These are phyloP conservation scores for Grammomys dolichurus DNA, from an alignment of 2,113 vertebrate species.

Conservation along the genomic window DNA sequence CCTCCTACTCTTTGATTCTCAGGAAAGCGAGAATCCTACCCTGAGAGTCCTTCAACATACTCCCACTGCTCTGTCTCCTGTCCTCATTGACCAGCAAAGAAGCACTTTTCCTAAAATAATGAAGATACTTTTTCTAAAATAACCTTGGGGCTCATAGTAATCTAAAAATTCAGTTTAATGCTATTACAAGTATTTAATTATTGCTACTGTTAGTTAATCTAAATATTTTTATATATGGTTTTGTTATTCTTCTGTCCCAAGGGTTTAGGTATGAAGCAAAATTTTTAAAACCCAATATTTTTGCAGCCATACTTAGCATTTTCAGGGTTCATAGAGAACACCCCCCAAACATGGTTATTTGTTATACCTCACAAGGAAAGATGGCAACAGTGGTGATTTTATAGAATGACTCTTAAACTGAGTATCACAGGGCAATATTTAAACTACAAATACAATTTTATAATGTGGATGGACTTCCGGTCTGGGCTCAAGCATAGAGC, in stretches of 20 bases:
- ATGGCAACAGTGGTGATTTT: conserved; percentile 9
- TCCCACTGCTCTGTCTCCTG: not conserved
- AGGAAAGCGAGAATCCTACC: not conserved
- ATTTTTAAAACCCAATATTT: conserved; percentile 43
- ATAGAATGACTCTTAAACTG: not conserved
- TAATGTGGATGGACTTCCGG: too few relatives aligned
- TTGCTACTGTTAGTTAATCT: conserved; percentile 49
- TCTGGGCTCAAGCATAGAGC: too few relatives aligned
- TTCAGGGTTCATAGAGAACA: conserved; percentile 32
- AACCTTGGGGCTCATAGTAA: not conserved
- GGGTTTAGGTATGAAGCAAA: conserved; percentile 49
- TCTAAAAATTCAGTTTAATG: conserved; percentile 40
- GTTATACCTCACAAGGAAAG: conserved; percentile 10
- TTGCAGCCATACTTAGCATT: not conserved
- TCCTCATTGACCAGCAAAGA: not conserved
- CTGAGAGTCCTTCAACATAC: not conserved
- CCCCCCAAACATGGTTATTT: not conserved
- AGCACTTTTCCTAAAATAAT: conserved; percentile 41
- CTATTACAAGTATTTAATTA: conserved; percentile 62
- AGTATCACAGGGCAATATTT: not conserved
- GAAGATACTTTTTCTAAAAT: conserved; percentile 24
- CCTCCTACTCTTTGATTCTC: not conserved
- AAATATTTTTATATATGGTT: conserved; percentile 66
- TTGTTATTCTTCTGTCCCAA: conserved; percentile 62
- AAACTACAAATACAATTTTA: not conserved